phyloP scores from a whole-genome alignment of 2,888 invertebrate genomes.

The Ferrisia virgata region DNA sequence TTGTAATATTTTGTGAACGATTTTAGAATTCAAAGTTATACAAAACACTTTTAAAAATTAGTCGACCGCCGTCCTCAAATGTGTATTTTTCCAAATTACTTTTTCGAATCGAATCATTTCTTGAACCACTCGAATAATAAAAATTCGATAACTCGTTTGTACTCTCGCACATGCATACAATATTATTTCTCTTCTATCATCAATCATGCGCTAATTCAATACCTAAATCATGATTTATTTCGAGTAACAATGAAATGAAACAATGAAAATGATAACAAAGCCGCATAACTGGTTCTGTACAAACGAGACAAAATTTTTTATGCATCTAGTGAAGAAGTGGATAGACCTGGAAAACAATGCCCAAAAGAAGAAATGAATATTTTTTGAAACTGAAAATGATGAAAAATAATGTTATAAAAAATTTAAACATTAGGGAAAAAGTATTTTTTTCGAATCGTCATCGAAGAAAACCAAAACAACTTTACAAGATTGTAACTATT shows the following conservation, averaged over 20 bases:
- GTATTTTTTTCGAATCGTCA: background rate
- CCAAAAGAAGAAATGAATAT: background rate
- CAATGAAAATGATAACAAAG: background rate
- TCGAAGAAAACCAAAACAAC: constrained; percentile 1
- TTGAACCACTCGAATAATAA: background rate
- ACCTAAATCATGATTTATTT: constrained; percentile 16
- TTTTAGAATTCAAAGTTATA: no score
- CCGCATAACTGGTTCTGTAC: constrained; percentile 16
- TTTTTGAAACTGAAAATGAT: background rate
- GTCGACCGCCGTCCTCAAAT: no score
- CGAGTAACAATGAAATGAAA: background rate
- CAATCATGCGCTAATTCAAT: background rate
- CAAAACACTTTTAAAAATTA: no score
- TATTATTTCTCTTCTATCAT: background rate
- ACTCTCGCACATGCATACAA: background rate
- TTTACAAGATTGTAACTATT: background rate
- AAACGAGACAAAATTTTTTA: background rate
- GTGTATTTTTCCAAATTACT: background rate
- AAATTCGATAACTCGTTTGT: background rate
- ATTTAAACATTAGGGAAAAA: background rate
- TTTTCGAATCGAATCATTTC: background rate
- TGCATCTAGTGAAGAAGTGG: background rate
- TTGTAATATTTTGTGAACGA: no score
- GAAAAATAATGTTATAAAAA: no score
- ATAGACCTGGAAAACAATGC: background rate